A percentile compares a stretch with the other conserved stretches of the same genome.
Evolutionary conservation across 2,113 vertebrate species (phyloP).

Genomic region (Puntigrus tetrazona): DNA sequence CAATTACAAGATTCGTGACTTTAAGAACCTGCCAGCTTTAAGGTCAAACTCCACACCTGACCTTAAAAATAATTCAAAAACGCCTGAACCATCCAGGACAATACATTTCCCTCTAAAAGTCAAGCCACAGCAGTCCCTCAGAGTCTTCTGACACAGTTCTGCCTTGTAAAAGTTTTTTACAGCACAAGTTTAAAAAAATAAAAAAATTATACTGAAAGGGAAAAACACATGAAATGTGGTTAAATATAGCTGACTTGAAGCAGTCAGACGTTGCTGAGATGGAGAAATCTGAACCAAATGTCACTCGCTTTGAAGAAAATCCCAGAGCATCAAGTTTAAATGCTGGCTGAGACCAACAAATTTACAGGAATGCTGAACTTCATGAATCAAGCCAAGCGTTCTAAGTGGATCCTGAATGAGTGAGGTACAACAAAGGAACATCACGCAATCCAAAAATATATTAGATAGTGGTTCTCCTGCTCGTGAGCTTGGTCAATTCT

Average conservation of each 20-base stretch:
- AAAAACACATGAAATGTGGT: conserved; percentile 1
- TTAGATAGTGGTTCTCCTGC: not conserved
- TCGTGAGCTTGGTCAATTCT: not conserved
- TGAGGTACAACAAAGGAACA: not conserved
- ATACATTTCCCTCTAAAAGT: not conserved
- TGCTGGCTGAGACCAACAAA: not conserved
- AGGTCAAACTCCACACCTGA: not conserved
- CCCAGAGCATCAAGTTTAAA: conserved; percentile 34
- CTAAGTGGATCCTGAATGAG: not conserved
- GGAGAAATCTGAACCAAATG: conserved; percentile 20
- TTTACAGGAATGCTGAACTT: conserved; percentile 9
- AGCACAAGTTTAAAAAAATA: not conserved
- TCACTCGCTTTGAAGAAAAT: conserved; percentile 26
- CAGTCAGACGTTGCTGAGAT: not conserved
- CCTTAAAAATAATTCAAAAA: conserved; percentile 15
- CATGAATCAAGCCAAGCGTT: not conserved
- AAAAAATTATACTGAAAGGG: not conserved
- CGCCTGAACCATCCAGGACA: not conserved
- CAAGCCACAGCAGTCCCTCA: not conserved
- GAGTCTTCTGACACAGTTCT: not conserved
- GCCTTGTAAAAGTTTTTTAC: conserved; percentile 3
- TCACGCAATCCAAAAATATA: not conserved
- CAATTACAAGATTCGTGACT: not conserved
- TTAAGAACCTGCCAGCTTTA: conserved; percentile 21
- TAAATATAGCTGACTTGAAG: conserved; percentile 23